phyloP scores from a whole-genome alignment of 2,113 vertebrate species.

The Hydropotes inermis region DNA sequence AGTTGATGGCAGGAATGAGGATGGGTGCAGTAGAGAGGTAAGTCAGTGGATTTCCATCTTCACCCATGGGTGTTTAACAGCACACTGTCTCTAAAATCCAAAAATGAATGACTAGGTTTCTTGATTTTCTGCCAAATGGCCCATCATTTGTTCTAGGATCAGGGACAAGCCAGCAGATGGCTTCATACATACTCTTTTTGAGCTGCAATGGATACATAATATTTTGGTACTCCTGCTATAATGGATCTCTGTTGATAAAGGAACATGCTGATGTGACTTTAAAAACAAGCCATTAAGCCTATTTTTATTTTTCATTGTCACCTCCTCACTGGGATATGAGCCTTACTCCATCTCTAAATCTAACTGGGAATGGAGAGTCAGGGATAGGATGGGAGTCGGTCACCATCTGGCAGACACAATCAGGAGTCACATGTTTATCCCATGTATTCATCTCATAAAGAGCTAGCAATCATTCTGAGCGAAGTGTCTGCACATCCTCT shows the following conservation, averaged over 20 bases:
- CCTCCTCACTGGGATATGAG: background rate
- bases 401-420: background rate
- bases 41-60: conserved; percentile 40
- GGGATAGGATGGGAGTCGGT: background rate
- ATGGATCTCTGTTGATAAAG: conserved; percentile 5
- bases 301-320: background rate
- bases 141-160: conserved; percentile 13
- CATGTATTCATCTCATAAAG: background rate
- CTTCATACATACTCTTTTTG: conserved; percentile 11
- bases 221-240: conserved; percentile 37
- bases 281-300: background rate
- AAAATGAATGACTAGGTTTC: background rate
- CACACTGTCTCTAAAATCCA: conserved; percentile 1
- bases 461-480: background rate
- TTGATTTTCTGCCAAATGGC: background rate
- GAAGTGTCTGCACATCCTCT: background rate
- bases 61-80: background rate
- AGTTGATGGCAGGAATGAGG: background rate
- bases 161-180: background rate
- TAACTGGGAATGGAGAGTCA: conserved; percentile 13
- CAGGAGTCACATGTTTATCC: conserved; percentile 21
- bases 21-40: background rate
- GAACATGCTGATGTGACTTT: background rate
- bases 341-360: background rate
- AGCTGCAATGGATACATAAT: conserved; percentile 4